Conservation (phyloP, 2,113 vertebrate species). For the Paradisaea rubra region DNA sequence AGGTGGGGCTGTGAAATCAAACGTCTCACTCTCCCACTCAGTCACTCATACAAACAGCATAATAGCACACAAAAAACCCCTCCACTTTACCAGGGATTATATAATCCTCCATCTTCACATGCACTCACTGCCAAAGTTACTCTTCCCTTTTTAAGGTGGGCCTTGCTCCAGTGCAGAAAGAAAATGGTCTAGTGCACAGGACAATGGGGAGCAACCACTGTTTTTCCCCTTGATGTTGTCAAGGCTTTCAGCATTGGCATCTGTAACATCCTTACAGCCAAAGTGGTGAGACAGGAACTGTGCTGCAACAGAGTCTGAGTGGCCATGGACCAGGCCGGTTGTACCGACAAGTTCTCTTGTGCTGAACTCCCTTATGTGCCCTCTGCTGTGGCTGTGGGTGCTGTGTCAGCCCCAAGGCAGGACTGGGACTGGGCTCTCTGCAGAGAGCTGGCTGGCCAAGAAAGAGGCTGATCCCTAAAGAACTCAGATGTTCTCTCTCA, state of each 20-base stretch:
- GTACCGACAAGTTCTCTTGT: fast-evolving
- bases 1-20: background rate
- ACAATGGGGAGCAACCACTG: background rate
- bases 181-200: fast-evolving
- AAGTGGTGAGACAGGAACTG: background rate
- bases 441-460: background rate
- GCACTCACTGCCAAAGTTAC: background rate
- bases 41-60: background rate
- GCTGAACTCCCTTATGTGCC: background rate
- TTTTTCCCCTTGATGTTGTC: background rate
- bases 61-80: background rate
- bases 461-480: background rate
- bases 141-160: background rate
- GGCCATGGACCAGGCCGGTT: fast-evolving
- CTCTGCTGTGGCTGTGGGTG: background rate
- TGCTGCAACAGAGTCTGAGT: background rate
- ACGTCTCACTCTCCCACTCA: fast-evolving
- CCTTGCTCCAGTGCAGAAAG: background rate
- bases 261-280: background rate
- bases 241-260: background rate
- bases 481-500: background rate
- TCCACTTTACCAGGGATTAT: background rate
- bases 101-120: background rate
- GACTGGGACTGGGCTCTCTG: too few species aligned
- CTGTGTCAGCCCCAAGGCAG: background rate